Percentiles rank a stretch among this genome's conserved stretches.
phyloP scores from a whole-genome alignment of 1,140 invertebrate species.

The Aphaenogaster ashmeadi region DNA sequence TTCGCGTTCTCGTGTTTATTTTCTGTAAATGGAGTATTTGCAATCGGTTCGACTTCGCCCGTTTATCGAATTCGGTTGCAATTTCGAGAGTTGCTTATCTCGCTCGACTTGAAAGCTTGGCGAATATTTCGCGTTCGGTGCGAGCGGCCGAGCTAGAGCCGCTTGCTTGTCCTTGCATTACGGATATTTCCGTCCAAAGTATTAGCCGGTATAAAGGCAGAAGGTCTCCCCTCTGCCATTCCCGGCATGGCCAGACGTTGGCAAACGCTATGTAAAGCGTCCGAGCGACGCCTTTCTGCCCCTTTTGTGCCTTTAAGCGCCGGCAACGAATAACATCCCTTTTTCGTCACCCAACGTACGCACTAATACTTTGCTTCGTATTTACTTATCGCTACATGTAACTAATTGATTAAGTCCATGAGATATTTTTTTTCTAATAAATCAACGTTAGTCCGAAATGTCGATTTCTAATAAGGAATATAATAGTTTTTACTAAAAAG shows the following conservation, averaged over 20 bases:
- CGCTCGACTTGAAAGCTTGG: conserved; percentile 36
- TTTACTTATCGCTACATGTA: conserved; percentile 11
- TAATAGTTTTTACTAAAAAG: neutral
- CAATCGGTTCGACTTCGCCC: neutral
- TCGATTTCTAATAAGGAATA: neutral
- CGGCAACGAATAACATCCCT: conserved; percentile 54
- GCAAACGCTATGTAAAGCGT: conserved; percentile 83
- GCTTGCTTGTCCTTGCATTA: conserved; percentile 83
- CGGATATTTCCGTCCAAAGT: conserved; percentile 85
- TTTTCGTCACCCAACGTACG: conserved; percentile 58
- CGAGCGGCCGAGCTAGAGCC: conserved; percentile 52
- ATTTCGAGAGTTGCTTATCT: conserved; percentile 36
- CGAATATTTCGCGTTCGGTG: conserved; percentile 62
- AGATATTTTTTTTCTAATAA: neutral
- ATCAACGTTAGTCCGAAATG: neutral
- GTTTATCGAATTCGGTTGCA: conserved; percentile 16
- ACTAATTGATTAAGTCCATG: neutral
- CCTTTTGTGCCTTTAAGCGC: conserved; percentile 77
- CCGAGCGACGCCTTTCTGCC: conserved; percentile 60
- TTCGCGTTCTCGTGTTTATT: conserved; percentile 7
- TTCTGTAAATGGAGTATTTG: conserved; percentile 11
- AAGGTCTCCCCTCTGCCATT: conserved; percentile 82
- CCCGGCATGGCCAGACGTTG: conserved; percentile 84
- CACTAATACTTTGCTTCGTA: neutral
- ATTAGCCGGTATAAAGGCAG: conserved; percentile 83